A percentile compares a stretch with the other conserved stretches of the same genome.
These are phyloP conservation scores for Ctenopoma multispine DNA, from an alignment of 2,797 vertebrate genomes.

Conservation along the genomic window DNA sequence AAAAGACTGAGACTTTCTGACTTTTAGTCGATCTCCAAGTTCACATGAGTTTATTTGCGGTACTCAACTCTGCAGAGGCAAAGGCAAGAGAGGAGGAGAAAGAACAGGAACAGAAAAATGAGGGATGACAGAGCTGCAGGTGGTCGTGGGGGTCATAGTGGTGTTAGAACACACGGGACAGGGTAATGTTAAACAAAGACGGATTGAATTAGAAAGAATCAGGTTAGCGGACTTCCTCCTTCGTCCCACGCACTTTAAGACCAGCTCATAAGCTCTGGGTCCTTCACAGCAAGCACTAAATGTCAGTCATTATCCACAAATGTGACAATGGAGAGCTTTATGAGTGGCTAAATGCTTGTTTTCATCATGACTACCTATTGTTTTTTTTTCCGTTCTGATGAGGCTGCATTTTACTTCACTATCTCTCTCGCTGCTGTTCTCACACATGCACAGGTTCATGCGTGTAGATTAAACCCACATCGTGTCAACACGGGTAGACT, in stretches of 20 bases:
- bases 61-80: background rate
- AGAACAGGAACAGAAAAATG: constrained; percentile 1
- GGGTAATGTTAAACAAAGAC: constrained; percentile 41
- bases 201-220: constrained; percentile 51
- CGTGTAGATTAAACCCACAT: constrained; percentile 68
- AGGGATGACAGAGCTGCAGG: constrained; percentile 27
- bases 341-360: constrained; percentile 37
- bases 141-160: constrained; percentile 18
- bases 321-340: constrained; percentile 30
- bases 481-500: constrained; percentile 69
- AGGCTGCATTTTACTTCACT: constrained; percentile 67
- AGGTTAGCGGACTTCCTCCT: constrained; percentile 32
- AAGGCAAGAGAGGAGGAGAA: constrained; percentile 5
- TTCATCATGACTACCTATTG: constrained; percentile 26
- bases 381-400: constrained; percentile 41
- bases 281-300: background rate
- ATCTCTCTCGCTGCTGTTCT: constrained; percentile 50
- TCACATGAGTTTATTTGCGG: background rate
- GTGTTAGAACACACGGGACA: constrained; percentile 34
- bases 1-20: background rate
- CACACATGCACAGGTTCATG: constrained; percentile 49
- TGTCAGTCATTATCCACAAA: constrained; percentile 18
- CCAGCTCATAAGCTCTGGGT: constrained; percentile 26
- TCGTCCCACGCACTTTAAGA: constrained; percentile 4
- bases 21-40: background rate